A percentile compares a stretch with the other conserved stretches of the same genome.
phyloP scores from a whole-genome alignment of 2,113 vertebrate species.

The Engraulis encrasicolus region DNA sequence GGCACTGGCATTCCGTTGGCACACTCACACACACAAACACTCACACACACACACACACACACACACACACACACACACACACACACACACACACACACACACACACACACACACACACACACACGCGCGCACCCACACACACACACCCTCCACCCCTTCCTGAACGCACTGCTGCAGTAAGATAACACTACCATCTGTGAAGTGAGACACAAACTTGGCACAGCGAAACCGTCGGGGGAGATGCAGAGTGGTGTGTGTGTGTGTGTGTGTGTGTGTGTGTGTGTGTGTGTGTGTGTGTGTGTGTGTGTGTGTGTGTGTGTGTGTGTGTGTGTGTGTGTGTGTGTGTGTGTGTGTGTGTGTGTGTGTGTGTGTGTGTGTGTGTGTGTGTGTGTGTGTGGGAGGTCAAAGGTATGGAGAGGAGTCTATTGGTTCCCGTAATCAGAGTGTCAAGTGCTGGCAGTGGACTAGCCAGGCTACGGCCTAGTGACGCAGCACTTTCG shows the following conservation, averaged over 20 bases:
- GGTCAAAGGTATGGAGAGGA: not conserved
- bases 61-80: not conserved
- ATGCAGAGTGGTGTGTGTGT: not conserved
- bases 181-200: slow-evolving; percentile 19
- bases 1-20: slow-evolving; percentile 32
- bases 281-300: slow-evolving; percentile 25
- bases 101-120: not conserved
- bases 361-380: slow-evolving; percentile 28
- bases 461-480: too few species aligned
- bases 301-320: not conserved
- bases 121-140: too few species aligned
- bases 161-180: not conserved
- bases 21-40: slow-evolving; percentile 22
- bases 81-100: too few species aligned
- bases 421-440: slow-evolving; percentile 11
- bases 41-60: not conserved
- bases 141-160: too few species aligned
- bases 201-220: not conserved
- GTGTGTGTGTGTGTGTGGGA: not conserved
- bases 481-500: too few species aligned
- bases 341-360: slow-evolving; percentile 26
- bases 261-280: slow-evolving; percentile 16
- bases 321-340: slow-evolving; percentile 28
- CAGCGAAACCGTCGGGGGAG: not conserved
- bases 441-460: not conserved